Conservation (phyloP, 1,140 invertebrate species). For the Akabosia matsudoensis region DNA sequence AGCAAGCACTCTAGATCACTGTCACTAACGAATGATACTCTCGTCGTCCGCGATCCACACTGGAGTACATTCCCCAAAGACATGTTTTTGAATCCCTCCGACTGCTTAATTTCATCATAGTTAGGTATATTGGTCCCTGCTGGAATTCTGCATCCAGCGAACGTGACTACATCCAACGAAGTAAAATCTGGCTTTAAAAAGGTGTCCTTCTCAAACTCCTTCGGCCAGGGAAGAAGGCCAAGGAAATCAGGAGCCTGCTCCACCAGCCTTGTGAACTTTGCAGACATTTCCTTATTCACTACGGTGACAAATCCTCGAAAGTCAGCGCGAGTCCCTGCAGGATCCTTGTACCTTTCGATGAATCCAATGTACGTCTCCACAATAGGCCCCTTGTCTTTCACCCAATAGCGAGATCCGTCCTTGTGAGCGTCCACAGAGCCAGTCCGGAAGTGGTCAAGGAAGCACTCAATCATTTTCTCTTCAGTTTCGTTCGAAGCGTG, state of each 20-base stretch:
- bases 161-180: slow-evolving; percentile 87
- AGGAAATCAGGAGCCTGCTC: slow-evolving; percentile 75
- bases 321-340: slow-evolving; percentile 86
- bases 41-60: slow-evolving; percentile 76
- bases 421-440: slow-evolving; percentile 85
- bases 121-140: slow-evolving; percentile 97
- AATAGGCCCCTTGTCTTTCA: slow-evolving; percentile 84
- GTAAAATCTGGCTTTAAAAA: slow-evolving; percentile 94
- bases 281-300: slow-evolving; percentile 89
- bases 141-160: slow-evolving; percentile 85
- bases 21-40: no score
- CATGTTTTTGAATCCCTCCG: slow-evolving; percentile 95
- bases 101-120: slow-evolving; percentile 92
- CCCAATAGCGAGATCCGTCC: slow-evolving; percentile 84
- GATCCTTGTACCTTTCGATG: slow-evolving; percentile 92
- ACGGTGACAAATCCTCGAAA: slow-evolving; percentile 95
- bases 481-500: slow-evolving; percentile 77
- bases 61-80: slow-evolving; percentile 90
- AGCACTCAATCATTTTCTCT: slow-evolving; percentile 79
- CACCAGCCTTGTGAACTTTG: slow-evolving; percentile 81
- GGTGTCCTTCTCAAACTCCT: slow-evolving; percentile 82
- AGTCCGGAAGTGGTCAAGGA: slow-evolving; percentile 75
- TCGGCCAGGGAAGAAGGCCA: slow-evolving; percentile 78
- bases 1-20: no score
- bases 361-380: slow-evolving; percentile 93